These are phyloP conservation scores for Nemurella pictetii DNA, from an alignment of 2,888 invertebrate genomes.

Conservation along the genomic window DNA sequence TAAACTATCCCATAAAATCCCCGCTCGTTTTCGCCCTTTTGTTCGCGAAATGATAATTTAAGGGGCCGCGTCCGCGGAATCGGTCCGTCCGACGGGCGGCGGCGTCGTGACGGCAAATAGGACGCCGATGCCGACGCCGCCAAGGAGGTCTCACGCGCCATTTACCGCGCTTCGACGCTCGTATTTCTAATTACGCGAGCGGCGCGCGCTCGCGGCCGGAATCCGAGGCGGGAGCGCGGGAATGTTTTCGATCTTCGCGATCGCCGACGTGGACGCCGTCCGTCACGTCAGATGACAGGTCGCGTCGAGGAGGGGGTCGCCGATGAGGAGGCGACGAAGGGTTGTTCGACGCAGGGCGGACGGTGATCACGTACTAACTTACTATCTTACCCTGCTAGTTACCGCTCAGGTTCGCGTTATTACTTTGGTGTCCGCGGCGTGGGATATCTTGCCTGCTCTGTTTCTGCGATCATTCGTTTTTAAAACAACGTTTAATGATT, in stretches of 20 bases:
- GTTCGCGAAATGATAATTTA: not conserved
- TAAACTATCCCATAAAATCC: not conserved
- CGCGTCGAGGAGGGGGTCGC: not conserved
- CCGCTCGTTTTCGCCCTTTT: not conserved
- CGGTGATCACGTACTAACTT: not conserved
- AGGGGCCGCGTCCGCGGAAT: not conserved
- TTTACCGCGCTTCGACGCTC: slow-evolving; percentile 49
- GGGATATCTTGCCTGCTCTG: not conserved
- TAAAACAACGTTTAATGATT: not conserved
- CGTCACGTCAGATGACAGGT: not conserved
- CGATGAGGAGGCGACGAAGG: not conserved
- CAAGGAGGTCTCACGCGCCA: slow-evolving; percentile 47
- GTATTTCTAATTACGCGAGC: slow-evolving; percentile 52
- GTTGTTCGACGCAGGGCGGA: not conserved
- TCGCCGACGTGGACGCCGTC: not conserved
- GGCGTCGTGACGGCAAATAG: not conserved
- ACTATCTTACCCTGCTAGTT: no score
- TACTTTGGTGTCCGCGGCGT: not conserved
- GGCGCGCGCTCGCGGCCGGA: slow-evolving; percentile 45
- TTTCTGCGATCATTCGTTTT: not conserved
- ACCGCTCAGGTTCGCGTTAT: not conserved
- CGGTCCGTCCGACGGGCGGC: not conserved
- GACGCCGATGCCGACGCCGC: not conserved
- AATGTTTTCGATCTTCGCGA: not conserved
- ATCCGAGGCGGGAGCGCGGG: not conserved